Conservation (phyloP, 2,113 vertebrate genomes). For the Cryptotis parvus region DNA sequence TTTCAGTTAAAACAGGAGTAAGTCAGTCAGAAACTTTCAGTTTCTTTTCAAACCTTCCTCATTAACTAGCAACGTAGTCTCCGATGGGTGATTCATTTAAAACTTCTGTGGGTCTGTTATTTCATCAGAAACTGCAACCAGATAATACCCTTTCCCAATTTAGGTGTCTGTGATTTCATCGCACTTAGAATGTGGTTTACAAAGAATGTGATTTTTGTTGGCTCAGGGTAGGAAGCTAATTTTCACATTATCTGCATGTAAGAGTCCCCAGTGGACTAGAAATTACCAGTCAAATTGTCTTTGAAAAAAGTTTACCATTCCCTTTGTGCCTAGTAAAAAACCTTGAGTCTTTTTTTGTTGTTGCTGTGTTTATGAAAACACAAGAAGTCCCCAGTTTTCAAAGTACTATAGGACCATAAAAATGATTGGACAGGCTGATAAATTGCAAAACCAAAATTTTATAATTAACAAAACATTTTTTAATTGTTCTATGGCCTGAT, state of each 20-base stretch:
- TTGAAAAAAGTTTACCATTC: not conserved
- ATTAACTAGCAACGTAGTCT: not conserved
- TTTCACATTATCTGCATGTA: not conserved
- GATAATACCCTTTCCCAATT: not conserved
- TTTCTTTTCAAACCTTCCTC: not conserved
- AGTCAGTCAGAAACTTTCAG: not conserved
- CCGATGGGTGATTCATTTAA: not conserved
- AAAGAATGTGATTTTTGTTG: not conserved
- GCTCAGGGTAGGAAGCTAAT: not conserved
- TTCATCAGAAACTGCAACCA: not conserved
- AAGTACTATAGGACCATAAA: not conserved
- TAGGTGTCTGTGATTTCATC: not conserved
- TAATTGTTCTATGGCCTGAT: not conserved
- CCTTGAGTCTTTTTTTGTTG: too few relatives aligned
- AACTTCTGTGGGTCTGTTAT: not conserved
- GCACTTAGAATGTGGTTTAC: slow-evolving; percentile 9
- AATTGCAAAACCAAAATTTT: not conserved
- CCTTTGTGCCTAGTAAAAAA: not conserved
- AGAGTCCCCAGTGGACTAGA: not conserved
- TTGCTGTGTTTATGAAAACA: slow-evolving; percentile 21
- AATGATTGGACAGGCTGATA: not conserved
- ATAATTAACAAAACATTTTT: not conserved
- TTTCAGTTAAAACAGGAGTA: not conserved
- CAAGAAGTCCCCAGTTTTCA: not conserved
- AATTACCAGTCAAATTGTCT: not conserved